Base-by-base conservation (phyloP, 1,140 invertebrate species). In the Galendromus occidentalis region DNA sequence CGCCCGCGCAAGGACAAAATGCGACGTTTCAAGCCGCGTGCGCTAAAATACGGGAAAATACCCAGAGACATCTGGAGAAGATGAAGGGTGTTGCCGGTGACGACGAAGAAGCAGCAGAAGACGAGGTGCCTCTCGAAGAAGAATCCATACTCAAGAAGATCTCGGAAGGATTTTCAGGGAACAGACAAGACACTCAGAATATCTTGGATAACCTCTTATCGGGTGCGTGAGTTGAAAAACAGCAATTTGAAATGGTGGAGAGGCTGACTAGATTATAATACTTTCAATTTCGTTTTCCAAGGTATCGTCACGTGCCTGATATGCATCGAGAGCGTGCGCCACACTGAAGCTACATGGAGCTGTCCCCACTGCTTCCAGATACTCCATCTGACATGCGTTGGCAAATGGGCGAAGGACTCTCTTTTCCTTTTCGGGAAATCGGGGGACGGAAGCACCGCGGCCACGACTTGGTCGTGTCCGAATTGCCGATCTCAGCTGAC, bases 351-450 rank as follows among this genome's bases (percentile, higher is more conserved):
- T 4, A 59, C 51, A 64, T 93, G 89, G 89, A 88, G 80, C 65
- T 94, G 89, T 74, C 72, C 72, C 0, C 81, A 81, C 44, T 93
- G 89, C 72, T 87, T 78, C 73, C 83, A 83, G 25, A 85, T 86
- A 73, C 85, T 94, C 71, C 92, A 96, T 77, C 76, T 96, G 7
- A 79, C 80, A 28, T 96, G 92, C 72, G 88, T 93, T 67, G 86
- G 91, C 74, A 85, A 87, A 71, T 96, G 92, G 92, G 85, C 87
- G 0, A 87, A 85, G 69, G 91, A 95, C 73, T 88, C 86, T 68
- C 82, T 88, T 72, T 82, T 82, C 71, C 80, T 85, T 71, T 75
- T 84, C 72, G 82, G 81, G 72, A 74, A 82, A 74, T 75, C 82
- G 78, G 73, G 73, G 70, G 30, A 75, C 79, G 69, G 74, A 75